Evolutionary conservation across 2,797 vertebrate species (phyloP), one percentile per base, ranked within the genome.

Genomic region (Neopelma chrysocephalum): DNA sequence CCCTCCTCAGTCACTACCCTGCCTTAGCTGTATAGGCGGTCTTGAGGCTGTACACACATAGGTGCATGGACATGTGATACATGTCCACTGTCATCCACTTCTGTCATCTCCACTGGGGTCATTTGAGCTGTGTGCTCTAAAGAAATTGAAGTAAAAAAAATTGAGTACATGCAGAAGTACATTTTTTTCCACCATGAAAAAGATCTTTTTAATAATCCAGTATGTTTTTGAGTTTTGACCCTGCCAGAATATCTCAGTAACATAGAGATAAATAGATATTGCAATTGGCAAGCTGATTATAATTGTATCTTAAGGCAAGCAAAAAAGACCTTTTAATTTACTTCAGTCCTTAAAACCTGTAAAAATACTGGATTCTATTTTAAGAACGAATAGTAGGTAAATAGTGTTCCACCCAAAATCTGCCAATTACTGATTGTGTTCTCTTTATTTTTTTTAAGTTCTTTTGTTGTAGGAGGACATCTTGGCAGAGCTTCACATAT

Each of bases 381-480:
- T 88, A 94, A 82, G 94, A 88, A 73, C 4, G 0, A 79, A 90
- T 94, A 89, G 81, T 94, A 95, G 93, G 92, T 96, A 96, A 96
- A 97, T 88, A 96, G 12, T 22, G 29, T 79, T 96, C 71, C 86
- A 66, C 96, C 87, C 68, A 93, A 87, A 95, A 92, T 89, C 66
- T 87, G 40, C 84, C 83, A 95, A 61, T 90, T 96, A 48, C 89
- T 95, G 78, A 96, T 81, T 93, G 66, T 83, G 56, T 91, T 87
- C 66, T 71, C 18, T 38, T n/a, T 32, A 25, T 80, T 26, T 29
- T 8, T 23, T 69, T 26, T 2, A 76, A 95, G 64, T 93, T 97
- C 87, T 54, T 97, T 97, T 97, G 81, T 96, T 94, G 90, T 91
- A 87, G 91, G 90, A 96, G 94, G 78, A 89, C 86, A 92, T 94